These are phyloP conservation scores for Micrasema longulum DNA, from an alignment of 1,140 invertebrate species.

Conservation along the genomic window DNA sequence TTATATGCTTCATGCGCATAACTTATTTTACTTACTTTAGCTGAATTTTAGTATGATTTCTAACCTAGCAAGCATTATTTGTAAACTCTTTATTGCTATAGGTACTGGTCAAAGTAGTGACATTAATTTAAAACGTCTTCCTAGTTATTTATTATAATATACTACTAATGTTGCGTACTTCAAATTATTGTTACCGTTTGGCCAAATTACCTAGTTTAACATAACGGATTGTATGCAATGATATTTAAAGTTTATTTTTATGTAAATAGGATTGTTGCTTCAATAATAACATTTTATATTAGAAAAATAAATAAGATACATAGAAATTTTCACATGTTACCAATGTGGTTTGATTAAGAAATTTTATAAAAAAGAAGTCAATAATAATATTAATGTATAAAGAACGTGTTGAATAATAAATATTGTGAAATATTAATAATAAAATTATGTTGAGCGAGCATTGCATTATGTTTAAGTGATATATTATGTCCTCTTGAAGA, in stretches of 20 bases:
- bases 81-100: slow-evolving; percentile 8
- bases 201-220: slow-evolving; percentile 47
- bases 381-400: slow-evolving; percentile 48
- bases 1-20: no score
- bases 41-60: neutral
- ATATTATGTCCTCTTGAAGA: neutral
- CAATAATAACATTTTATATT: slow-evolving; percentile 44
- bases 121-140: slow-evolving; percentile 43
- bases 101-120: slow-evolving; percentile 31
- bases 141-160: slow-evolving; percentile 37
- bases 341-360: slow-evolving; percentile 38
- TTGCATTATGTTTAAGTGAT: neutral
- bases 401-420: slow-evolving; percentile 35
- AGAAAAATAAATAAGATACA: slow-evolving; percentile 32
- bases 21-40: no score
- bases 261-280: slow-evolving; percentile 47
- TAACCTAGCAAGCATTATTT: neutral
- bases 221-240: slow-evolving; percentile 40
- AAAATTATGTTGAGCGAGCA: slow-evolving; percentile 4
- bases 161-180: slow-evolving; percentile 42
- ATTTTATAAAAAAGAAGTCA: slow-evolving; percentile 46
- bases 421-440: slow-evolving; percentile 26
- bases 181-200: slow-evolving; percentile 48
- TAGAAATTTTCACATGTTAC: slow-evolving; percentile 28
- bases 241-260: slow-evolving; percentile 34